Conservation (phyloP, 2,113 vertebrate species). For the Nerophis lumbriciformis region DNA sequence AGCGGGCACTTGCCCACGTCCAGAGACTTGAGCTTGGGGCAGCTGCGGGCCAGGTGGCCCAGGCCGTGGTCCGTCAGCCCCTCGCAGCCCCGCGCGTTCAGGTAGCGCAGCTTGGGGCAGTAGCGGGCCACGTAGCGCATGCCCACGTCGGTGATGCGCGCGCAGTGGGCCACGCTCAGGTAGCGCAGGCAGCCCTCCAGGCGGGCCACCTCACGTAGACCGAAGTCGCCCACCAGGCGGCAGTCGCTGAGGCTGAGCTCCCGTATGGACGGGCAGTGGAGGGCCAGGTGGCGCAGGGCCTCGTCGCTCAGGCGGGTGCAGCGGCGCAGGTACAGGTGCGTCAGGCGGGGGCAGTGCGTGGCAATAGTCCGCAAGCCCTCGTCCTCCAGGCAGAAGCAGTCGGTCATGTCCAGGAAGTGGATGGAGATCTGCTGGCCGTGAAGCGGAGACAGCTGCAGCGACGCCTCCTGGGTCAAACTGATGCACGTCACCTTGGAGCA, state of each 20-base stretch:
- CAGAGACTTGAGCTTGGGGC: conserved; percentile 89
- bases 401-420: conserved; percentile 95
- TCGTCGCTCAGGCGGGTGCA: conserved; percentile 91
- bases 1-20: conserved; percentile 95
- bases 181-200: conserved; percentile 91
- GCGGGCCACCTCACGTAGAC: conserved; percentile 91
- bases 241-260: conserved; percentile 97
- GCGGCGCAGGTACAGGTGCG: conserved; percentile 94
- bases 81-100: conserved; percentile 95
- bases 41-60: conserved; percentile 91
- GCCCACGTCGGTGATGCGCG: conserved; percentile 93
- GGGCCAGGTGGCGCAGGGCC: conserved; percentile 88
- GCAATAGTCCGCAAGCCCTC: conserved; percentile 94
- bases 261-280: conserved; percentile 85
- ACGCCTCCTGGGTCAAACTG: conserved; percentile 88
- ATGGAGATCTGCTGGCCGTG: conserved; percentile 96
- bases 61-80: conserved; percentile 95
- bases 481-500: conserved; percentile 98
- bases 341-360: conserved; percentile 93
- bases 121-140: conserved; percentile 94
- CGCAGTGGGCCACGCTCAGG: conserved; percentile 94
- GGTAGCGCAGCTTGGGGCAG: conserved; percentile 94
- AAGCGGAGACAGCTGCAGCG: conserved; percentile 85
- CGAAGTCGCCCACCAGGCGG: conserved; percentile 89
- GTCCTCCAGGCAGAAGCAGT: conserved; percentile 93